Percentiles rank a stretch among this genome's conserved stretches.
Conservation (phyloP, 2,113 vertebrate genomes). For the Argyrosomus japonicus region DNA sequence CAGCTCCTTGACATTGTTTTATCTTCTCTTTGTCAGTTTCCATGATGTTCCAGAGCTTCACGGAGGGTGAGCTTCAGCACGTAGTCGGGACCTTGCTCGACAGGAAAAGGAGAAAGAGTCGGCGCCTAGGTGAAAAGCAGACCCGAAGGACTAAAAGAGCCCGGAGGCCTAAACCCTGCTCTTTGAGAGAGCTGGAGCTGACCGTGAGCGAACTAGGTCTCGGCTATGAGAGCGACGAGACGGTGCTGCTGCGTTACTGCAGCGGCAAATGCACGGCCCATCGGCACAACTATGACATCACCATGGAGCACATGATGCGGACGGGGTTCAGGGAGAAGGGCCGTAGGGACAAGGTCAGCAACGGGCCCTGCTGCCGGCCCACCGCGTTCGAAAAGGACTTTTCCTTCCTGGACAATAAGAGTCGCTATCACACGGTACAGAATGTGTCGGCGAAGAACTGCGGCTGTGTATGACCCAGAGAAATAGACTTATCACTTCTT, state of each 20-base stretch:
- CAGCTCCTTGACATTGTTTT: conserved; percentile 9
- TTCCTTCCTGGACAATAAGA: conserved; percentile 90
- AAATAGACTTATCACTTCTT: not conserved
- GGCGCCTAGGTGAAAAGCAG: conserved; percentile 56
- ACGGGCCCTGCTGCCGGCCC: conserved; percentile 93
- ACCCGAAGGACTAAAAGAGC: conserved; percentile 89
- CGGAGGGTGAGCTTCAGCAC: conserved; percentile 90
- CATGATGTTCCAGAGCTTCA: conserved; percentile 93
- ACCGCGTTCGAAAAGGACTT: conserved; percentile 90
- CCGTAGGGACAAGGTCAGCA: conserved; percentile 87
- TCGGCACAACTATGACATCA: conserved; percentile 92
- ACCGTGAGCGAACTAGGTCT: conserved; percentile 94
- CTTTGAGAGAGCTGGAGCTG: conserved; percentile 87
- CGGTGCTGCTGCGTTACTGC: conserved; percentile 93
- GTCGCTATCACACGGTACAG: conserved; percentile 90
- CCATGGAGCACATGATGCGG: conserved; percentile 88
- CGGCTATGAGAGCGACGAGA: conserved; percentile 94
- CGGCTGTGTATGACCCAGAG: conserved; percentile 90
- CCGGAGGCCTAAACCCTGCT: conserved; percentile 83
- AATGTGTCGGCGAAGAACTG: conserved; percentile 94
- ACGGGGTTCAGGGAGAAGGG: conserved; percentile 81
- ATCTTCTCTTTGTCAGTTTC: conserved; percentile 83
- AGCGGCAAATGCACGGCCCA: conserved; percentile 89
- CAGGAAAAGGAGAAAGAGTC: conserved; percentile 73
- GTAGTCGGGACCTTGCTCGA: conserved; percentile 87